Conservation (phyloP, 2,797 vertebrate genomes). For the Hydrolagus colliei region DNA sequence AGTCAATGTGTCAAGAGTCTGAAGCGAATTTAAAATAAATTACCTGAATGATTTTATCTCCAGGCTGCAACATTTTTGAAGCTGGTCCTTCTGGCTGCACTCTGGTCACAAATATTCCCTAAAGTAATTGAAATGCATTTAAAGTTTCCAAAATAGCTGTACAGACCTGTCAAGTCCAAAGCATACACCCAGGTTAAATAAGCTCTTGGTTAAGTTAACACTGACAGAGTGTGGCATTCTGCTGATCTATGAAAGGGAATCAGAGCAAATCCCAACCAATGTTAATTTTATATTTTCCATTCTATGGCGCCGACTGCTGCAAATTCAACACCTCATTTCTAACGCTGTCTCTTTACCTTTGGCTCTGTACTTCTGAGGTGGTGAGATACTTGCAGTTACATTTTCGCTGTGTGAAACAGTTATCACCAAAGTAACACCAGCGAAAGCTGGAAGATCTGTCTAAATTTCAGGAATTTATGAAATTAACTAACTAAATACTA, state of each 20-base stretch:
- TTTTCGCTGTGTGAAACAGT: no score
- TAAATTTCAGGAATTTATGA: no score
- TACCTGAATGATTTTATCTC: slow-evolving; percentile 97
- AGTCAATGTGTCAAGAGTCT: slow-evolving; percentile 6
- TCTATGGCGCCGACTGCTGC: no score
- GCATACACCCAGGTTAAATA: not conserved
- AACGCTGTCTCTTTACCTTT: no score
- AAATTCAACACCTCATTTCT: no score
- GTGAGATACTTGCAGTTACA: no score
- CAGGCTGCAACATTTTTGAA: slow-evolving; percentile 84
- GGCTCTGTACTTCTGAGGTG: no score
- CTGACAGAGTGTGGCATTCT: not conserved
- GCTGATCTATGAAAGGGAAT: not conserved
- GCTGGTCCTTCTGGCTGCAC: slow-evolving; percentile 92
- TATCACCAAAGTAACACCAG: no score
- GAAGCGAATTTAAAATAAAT: slow-evolving; percentile 34
- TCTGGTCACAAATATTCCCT: slow-evolving; percentile 97
- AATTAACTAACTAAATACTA: no score
- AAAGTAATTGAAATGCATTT: slow-evolving; percentile 32
- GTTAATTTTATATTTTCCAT: no score
- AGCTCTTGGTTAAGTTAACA: not conserved
- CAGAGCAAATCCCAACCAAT: no score
- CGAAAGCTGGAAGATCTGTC: no score
- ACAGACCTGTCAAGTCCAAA: not conserved
- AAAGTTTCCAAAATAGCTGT: slow-evolving; percentile 28